Conservation (phyloP, 1,140 invertebrate species). For the Procambarus clarkii region DNA sequence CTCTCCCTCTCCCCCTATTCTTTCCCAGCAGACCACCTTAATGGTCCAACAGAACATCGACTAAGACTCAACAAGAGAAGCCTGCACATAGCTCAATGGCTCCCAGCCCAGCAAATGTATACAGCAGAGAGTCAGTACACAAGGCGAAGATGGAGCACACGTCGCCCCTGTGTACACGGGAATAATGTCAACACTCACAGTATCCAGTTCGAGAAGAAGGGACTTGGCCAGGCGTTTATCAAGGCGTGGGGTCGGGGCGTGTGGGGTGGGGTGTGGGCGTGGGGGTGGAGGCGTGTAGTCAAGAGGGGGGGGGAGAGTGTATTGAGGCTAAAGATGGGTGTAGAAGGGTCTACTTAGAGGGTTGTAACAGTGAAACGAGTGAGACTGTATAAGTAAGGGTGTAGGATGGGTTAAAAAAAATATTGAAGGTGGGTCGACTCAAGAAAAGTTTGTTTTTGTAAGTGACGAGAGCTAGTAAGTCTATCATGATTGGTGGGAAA, state of each 20-base stretch:
- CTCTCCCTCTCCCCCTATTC: not conserved
- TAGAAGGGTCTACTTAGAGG: not conserved
- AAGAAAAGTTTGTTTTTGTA: no score
- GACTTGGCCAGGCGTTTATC: not conserved
- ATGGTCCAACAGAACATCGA: not conserved
- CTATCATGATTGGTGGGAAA: no score
- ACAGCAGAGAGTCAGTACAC: not conserved
- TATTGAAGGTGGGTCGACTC: no score
- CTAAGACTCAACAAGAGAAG: not conserved
- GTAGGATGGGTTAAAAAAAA: not conserved
- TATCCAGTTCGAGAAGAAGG: not conserved
- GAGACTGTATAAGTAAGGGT: no score
- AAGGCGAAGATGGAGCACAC: not conserved
- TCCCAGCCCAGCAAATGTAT: constrained; percentile 20
- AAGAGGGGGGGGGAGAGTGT: not conserved
- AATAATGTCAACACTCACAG: not conserved
- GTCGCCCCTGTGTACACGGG: not conserved
- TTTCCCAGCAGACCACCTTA: not conserved
- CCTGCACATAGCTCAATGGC: constrained; percentile 23
- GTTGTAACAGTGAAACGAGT: no score
- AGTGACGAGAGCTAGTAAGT: no score
- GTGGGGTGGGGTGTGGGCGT: no score
- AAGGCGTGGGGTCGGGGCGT: not conserved
- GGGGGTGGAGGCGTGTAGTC: not conserved
- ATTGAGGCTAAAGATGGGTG: not conserved